Percentiles rank a stretch among this genome's conserved stretches.
Evolutionary conservation across 2,888 invertebrate genomes (phyloP).

Genomic region (Epistrophe grossulariae): DNA sequence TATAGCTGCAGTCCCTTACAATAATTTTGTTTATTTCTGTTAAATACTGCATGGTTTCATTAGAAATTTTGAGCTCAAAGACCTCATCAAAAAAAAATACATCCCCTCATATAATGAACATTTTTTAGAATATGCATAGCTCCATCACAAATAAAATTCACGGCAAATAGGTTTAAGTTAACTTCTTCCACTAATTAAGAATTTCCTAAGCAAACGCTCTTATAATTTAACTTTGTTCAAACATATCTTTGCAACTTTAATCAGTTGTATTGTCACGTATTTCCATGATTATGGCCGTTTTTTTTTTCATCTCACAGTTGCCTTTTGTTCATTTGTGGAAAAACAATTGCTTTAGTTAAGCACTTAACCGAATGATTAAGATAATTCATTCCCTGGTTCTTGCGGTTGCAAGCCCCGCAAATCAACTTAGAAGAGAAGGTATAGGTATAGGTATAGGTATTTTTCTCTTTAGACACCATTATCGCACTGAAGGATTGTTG

Average conservation of each 20-base stretch:
- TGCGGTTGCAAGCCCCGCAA: neutral
- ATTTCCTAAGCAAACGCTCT: constrained; percentile 53
- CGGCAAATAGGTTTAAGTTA: neutral
- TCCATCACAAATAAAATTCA: neutral
- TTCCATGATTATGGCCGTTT: constrained; percentile 62
- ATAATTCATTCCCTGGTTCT: constrained; percentile 64
- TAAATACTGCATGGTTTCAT: no score
- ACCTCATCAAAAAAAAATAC: no score
- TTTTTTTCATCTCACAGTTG: neutral
- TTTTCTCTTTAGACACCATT: neutral
- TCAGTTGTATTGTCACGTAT: constrained; percentile 70
- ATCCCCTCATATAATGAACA: neutral
- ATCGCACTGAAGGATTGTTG: constrained; percentile 49
- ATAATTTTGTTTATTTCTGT: no score
- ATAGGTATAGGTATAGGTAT: neutral
- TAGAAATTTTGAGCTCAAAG: no score
- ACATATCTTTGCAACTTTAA: constrained; percentile 67
- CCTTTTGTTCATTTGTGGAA: constrained; percentile 11
- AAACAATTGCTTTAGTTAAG: constrained; percentile 70
- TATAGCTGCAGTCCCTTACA: no score
- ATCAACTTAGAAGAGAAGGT: neutral
- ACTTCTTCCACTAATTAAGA: constrained; percentile 32
- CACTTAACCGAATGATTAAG: constrained; percentile 74
- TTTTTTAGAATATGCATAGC: neutral
- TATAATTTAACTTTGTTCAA: constrained; percentile 55